phyloP scores from a whole-genome alignment of 2,888 invertebrate species.

The Cancer borealis region DNA sequence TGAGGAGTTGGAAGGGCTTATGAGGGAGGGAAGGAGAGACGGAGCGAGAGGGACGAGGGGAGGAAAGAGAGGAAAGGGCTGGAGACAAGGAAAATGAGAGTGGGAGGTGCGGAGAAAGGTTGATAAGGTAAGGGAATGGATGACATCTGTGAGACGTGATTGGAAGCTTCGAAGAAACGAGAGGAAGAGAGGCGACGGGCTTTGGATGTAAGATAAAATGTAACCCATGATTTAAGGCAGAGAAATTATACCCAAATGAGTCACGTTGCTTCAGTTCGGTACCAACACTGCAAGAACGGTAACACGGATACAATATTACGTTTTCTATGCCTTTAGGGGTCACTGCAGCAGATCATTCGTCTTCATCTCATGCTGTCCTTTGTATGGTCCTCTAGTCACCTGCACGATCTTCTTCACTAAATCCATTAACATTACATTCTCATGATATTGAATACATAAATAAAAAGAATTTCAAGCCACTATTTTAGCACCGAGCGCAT shows the following conservation, averaged over 20 bases:
- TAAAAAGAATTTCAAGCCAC: too few species aligned
- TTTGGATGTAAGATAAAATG: background rate
- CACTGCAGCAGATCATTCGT: too few species aligned
- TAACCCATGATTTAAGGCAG: background rate
- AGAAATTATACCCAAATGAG: background rate
- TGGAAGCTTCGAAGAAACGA: background rate
- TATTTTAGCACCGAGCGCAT: too few species aligned
- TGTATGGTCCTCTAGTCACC: too few species aligned
- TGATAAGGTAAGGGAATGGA: background rate
- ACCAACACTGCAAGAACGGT: too few species aligned
- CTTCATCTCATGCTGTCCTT: too few species aligned
- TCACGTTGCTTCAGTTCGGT: too few species aligned
- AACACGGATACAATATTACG: too few species aligned
- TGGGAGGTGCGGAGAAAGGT: background rate
- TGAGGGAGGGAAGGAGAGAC: conserved; percentile 15
- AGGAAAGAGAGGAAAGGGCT: background rate
- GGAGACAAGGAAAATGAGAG: background rate
- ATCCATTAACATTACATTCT: too few species aligned
- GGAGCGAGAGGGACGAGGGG: conserved; percentile 14
- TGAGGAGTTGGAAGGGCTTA: conserved; percentile 26
- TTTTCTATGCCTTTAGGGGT: too few species aligned
- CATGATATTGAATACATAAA: too few species aligned
- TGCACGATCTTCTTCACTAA: too few species aligned
- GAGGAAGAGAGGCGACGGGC: background rate
- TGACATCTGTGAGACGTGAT: background rate